Evolutionary conservation across 2,888 invertebrate species (phyloP).

Genomic region (Aphelenchoides bicaudatus): DNA sequence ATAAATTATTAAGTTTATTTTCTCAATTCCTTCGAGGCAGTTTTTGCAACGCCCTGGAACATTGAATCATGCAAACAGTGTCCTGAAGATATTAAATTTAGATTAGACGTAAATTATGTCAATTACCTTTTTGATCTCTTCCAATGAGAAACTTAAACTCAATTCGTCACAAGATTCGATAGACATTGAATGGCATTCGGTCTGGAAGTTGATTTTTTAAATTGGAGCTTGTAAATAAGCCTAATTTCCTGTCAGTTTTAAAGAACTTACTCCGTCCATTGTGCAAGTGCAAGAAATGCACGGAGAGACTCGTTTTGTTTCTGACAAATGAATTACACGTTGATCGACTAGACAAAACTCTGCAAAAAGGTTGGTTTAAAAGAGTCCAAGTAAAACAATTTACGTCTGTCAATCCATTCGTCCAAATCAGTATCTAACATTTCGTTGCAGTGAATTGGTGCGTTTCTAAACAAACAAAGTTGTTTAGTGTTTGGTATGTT

Average conservation of each 20-base stretch:
- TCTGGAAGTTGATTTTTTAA: slow-evolving; percentile 24
- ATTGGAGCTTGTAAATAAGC: background rate
- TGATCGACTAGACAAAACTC: slow-evolving; percentile 60
- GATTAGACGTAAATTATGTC: background rate
- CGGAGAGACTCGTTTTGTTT: slow-evolving; percentile 57
- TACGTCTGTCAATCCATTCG: slow-evolving; percentile 59
- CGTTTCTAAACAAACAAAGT: slow-evolving; percentile 45
- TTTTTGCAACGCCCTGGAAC: slow-evolving; percentile 20
- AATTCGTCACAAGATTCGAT: slow-evolving; percentile 46
- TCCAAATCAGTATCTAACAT: slow-evolving; percentile 51
- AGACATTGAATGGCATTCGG: slow-evolving; percentile 58
- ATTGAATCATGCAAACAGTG: slow-evolving; percentile 53
- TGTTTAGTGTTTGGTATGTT: no score
- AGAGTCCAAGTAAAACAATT: slow-evolving; percentile 16
- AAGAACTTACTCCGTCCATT: slow-evolving; percentile 49
- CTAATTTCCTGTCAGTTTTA: background rate
- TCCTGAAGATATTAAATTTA: slow-evolving; percentile 38
- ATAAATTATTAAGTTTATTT: background rate
- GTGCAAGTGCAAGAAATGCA: slow-evolving; percentile 61
- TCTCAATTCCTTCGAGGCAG: no score
- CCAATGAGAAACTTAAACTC: slow-evolving; percentile 37
- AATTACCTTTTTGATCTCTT: slow-evolving; percentile 39
- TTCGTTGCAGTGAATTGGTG: slow-evolving; percentile 56
- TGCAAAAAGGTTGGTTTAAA: slow-evolving; percentile 26
- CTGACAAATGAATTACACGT: slow-evolving; percentile 53